Percentiles rank a stretch among this genome's conserved stretches.
phyloP scores from a whole-genome alignment of 37 sponge, comb jelly and placozoan genomes.

The Oscarella lobularis region DNA sequence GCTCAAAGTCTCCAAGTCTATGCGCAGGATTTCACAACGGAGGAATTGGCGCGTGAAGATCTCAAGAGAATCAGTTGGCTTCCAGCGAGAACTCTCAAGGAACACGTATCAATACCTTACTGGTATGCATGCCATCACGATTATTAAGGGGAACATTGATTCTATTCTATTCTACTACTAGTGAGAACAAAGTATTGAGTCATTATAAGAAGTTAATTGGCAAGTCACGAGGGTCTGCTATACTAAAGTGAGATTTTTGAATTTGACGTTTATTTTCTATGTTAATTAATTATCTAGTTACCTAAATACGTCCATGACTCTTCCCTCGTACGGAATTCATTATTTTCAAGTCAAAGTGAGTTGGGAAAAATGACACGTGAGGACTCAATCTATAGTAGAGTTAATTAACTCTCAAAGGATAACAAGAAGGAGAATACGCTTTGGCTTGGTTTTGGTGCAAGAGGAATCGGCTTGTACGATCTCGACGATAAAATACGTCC shows the following conservation, averaged over 20 bases:
- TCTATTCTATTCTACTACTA: too few relatives aligned
- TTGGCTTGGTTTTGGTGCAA: conserved; percentile 5
- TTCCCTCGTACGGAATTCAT: conserved; percentile 54
- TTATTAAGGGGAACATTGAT: too few relatives aligned
- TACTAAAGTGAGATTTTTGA: conserved; percentile 18
- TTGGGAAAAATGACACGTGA: neutral
- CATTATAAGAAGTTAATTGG: conserved; percentile 31
- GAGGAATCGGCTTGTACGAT: conserved; percentile 9
- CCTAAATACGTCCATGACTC: conserved; percentile 41
- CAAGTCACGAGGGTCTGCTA: conserved; percentile 49
- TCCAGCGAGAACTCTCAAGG: conserved; percentile 4
- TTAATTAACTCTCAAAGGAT: neutral
- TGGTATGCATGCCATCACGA: neutral
- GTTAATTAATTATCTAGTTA: conserved; percentile 16
- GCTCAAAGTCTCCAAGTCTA: conserved; percentile 42
- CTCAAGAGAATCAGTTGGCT: neutral
- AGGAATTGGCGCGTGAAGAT: neutral
- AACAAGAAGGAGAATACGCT: conserved; percentile 12
- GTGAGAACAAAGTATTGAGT: conserved; percentile 25
- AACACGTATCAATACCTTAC: neutral
- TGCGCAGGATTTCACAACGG: conserved; percentile 26
- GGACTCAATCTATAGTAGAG: neutral
- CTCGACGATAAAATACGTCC: neutral
- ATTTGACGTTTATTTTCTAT: neutral
- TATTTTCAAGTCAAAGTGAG: conserved; percentile 32